Evolutionary conservation across 2,888 invertebrate genomes (phyloP).

Genomic region (Eumerus sabulonum): DNA sequence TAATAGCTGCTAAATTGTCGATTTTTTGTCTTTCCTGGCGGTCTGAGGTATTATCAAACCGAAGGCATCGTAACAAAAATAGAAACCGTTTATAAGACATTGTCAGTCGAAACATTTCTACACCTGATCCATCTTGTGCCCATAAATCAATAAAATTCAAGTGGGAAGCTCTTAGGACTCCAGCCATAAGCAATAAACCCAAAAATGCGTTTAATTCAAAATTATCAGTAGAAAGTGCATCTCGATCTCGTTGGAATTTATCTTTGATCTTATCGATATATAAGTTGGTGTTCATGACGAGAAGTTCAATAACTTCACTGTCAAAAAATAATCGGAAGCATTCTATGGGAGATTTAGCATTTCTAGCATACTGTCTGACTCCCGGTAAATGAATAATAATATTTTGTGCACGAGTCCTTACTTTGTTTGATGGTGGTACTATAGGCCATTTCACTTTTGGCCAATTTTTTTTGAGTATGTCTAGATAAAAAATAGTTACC

Average conservation of each 20-base stretch:
- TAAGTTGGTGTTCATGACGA: constrained; percentile 33
- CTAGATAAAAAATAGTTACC: constrained; percentile 15
- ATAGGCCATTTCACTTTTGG: not conserved
- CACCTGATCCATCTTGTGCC: too few relatives aligned
- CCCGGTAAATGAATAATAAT: constrained; percentile 26
- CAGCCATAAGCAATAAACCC: too few relatives aligned
- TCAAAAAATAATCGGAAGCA: constrained; percentile 36
- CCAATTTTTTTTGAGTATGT: too few relatives aligned
- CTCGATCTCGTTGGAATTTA: constrained; percentile 31
- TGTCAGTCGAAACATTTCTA: too few relatives aligned
- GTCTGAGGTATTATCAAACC: constrained; percentile 22
- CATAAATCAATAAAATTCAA: too few relatives aligned
- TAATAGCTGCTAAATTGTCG: constrained; percentile 26
- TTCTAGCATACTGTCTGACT: constrained; percentile 22
- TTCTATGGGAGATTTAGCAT: constrained; percentile 19
- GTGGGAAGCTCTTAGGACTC: too few relatives aligned
- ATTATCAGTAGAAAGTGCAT: too few relatives aligned
- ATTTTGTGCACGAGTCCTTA: constrained; percentile 16
- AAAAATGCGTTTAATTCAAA: constrained; percentile 2
- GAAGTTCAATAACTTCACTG: constrained; percentile 25
- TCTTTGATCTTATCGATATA: constrained; percentile 28
- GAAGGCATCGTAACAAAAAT: constrained; percentile 30
- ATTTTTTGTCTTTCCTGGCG: constrained; percentile 20
- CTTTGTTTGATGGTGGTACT: constrained; percentile 3
- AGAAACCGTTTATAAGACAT: too few relatives aligned